These are phyloP conservation scores for Nudaria mundana DNA, from an alignment of 2,888 invertebrate genomes.

Conservation along the genomic window DNA sequence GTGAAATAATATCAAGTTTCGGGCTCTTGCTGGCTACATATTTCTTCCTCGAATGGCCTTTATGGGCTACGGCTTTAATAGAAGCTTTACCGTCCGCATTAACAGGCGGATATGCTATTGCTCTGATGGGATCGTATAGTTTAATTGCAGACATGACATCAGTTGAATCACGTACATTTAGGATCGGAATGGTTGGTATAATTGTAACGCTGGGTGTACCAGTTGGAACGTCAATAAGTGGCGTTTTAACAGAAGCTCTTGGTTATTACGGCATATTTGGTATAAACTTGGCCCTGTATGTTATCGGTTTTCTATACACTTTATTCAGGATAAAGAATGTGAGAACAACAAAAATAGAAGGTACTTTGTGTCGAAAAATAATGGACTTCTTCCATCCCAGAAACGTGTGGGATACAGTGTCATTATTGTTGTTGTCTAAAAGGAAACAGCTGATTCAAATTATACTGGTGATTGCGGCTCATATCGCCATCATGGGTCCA, in stretches of 20 bases:
- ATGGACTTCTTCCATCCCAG: constrained; percentile 56
- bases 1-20: constrained; percentile 73
- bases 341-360: constrained; percentile 45
- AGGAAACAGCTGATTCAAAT: constrained; percentile 50
- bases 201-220: constrained; percentile 75
- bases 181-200: constrained; percentile 81
- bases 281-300: constrained; percentile 50
- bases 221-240: constrained; percentile 75
- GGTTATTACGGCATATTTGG: constrained; percentile 73
- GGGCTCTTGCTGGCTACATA: constrained; percentile 78
- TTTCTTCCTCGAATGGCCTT: constrained; percentile 79
- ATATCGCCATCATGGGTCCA: constrained; percentile 69
- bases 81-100: constrained; percentile 80
- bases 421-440: constrained; percentile 52
- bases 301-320: constrained; percentile 59
- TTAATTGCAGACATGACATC: constrained; percentile 83
- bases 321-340: constrained; percentile 61
- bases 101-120: constrained; percentile 80
- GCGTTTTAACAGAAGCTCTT: constrained; percentile 65
- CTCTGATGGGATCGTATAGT: constrained; percentile 81
- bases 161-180: constrained; percentile 80
- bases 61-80: constrained; percentile 76
- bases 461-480: constrained; percentile 60
- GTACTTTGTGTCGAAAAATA: constrained; percentile 44
- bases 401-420: constrained; percentile 66